Base-by-base conservation (phyloP, 2,888 invertebrate genomes). In the Epirrhoe tristata region DNA sequence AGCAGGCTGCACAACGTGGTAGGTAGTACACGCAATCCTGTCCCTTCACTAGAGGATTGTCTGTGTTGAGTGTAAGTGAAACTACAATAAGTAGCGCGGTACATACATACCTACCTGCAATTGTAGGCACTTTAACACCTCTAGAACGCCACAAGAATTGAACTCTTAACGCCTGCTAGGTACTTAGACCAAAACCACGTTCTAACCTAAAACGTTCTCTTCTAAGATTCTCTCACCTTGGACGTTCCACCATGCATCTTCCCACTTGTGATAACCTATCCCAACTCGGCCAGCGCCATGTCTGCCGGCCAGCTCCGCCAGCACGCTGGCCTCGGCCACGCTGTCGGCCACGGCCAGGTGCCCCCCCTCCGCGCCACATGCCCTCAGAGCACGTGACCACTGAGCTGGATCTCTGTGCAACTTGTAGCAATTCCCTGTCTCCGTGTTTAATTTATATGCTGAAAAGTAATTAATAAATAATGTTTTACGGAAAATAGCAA, bases 321-420 rank as follows among this genome's bases (percentile, higher is more conserved):
- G 10, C 6, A 6, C 39, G 10, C n/a, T 34, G 17, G 17, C 0
- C 1, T 43, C 67, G 0, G 36, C 43, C 2, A 24, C 63, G 24
- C 56, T 63, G 48, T 63, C 59, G 16, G 34, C 24, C n/a, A 67
- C 16, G 10, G 67, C 67, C 2, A 67, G 63, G n/a, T 58, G n/a
- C 5, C 67, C 67, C 0, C 67, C 67, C 7, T 67, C 67, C 0
- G 67, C 63, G 0, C 46, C 46, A 10, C 67, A 67, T 6, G 32
- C 16, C 12, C 32, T 6, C 7, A 56, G 10, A 6, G 67, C 63
- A 5, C 39, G 46, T 6, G 34, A 14, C 67, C 67, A 67, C 0
- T 4, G 6, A 7, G 24, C 34, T 0, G 55, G 31, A 3, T 50
- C 50, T 0, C 14, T 31, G 36, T 67, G 67, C 0, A 59, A 34